A percentile compares a stretch with the other conserved stretches of the same genome.
phyloP scores from a whole-genome alignment of 1,140 invertebrate species.

The Drosophila pectinifera region DNA sequence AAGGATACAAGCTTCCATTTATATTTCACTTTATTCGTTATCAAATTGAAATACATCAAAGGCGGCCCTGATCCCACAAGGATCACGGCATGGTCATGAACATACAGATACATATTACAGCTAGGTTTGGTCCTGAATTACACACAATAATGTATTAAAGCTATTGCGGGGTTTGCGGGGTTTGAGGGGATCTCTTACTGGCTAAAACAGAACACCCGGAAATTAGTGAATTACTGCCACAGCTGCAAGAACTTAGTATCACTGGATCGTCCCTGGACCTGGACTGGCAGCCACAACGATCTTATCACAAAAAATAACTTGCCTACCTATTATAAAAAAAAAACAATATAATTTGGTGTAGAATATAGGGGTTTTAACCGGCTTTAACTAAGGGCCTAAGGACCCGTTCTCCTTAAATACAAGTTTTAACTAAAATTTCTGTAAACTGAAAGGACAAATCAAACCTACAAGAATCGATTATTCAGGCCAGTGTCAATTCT shows the following conservation, averaged over 20 bases:
- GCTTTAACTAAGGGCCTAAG: not conserved
- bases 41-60: constrained; percentile 10
- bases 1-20: not conserved
- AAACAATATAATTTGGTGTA: constrained; percentile 1
- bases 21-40: constrained; percentile 36
- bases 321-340: constrained; percentile 22
- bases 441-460: too few relatives aligned
- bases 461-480: too few relatives aligned
- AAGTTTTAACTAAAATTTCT: too few relatives aligned
- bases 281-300: constrained; percentile 28
- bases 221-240: constrained; percentile 20
- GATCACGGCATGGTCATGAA: constrained; percentile 3
- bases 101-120: not conserved
- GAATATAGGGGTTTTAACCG: not conserved
- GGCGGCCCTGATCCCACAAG: constrained; percentile 10
- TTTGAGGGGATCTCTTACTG: constrained; percentile 14
- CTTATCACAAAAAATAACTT: constrained; percentile 61
- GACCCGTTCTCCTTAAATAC: too few relatives aligned
- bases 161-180: constrained; percentile 12
- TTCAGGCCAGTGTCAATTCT: not conserved
- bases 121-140: constrained; percentile 19
- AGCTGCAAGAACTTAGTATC: constrained; percentile 44
- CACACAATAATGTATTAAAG: constrained; percentile 19
- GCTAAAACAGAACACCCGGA: constrained; percentile 47
- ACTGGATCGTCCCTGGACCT: constrained; percentile 44